Evolutionary conservation across 2,888 invertebrate species (phyloP), one percentile per base, ranked within the genome.

Genomic region (Andrena bucephala): DNA sequence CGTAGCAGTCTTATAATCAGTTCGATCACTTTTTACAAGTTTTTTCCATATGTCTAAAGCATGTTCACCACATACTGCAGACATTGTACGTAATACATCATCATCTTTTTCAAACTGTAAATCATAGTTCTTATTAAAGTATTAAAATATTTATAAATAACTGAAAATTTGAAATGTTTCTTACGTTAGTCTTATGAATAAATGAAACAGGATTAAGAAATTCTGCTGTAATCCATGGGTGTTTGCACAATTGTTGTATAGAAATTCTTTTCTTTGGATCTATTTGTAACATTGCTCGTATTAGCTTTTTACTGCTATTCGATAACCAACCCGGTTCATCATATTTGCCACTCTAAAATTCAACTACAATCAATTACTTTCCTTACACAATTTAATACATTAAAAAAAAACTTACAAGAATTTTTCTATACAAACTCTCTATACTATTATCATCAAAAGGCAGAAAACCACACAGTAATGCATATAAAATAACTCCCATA

Each of bases 371-470:
- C 1, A 79, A 77, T 69, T 27, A 66, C 36, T 33, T 10, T 2
- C 2, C 36, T 36, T 36, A 10, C 10, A 36, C 10, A 1, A 36
- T 36, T 10, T 36, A 36, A 36, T 36, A 10, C 2, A 10, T 10
- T 36, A 3, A 13, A 7, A 20, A 33, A 75, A 63, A 42, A 67
- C 94, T 93, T 94, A 96, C 97, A 94, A 96, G 95, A 89, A 97
- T 97, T 94, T 97, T 97, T 91, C 95, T 96, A 91, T 97, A 97
- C 16, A 97, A 94, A 81, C 94, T 94, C 84, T 96, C 95, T 86
- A 97, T 96, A 91, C 96, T 97, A 83, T 96, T 96, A 94, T 97
- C 97, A 94, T 97, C 97, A 94, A 98, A 97, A 0, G 97, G 97
- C 67, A 97, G 95, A 91, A 95, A 96, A 24, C 97, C 97, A 93